phyloP scores from a whole-genome alignment of 2,797 vertebrate genomes.

The Capromys pilorides region DNA sequence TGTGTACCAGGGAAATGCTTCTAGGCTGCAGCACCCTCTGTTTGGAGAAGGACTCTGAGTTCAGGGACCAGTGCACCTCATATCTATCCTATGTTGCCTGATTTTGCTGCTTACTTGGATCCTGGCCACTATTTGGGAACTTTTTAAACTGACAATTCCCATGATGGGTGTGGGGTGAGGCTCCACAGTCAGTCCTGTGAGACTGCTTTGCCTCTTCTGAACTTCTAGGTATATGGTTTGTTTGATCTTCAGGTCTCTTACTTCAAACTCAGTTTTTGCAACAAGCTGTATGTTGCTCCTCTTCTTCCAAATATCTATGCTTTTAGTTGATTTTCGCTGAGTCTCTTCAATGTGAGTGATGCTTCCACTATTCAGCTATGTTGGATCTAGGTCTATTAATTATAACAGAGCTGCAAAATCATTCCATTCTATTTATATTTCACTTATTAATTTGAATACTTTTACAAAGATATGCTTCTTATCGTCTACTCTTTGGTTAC shows the following conservation, averaged over 20 bases:
- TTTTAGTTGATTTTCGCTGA: neutral
- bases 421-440: slow-evolving; percentile 1
- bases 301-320: neutral
- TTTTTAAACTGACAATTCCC: neutral
- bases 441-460: slow-evolving; percentile 37
- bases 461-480: slow-evolving; percentile 26
- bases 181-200: neutral
- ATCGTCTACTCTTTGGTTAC: neutral
- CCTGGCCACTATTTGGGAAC: neutral
- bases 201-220: neutral
- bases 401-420: slow-evolving; percentile 18
- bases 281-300: neutral
- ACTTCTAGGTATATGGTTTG: neutral
- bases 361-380: neutral
- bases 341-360: neutral
- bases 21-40: neutral
- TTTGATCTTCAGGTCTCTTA: neutral
- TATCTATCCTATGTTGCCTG: neutral
- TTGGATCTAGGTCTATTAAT: neutral
- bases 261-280: neutral
- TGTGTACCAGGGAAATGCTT: neutral
- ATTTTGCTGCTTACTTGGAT: neutral
- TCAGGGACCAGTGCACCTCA: neutral
- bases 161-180: neutral
- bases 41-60: neutral